Base-by-base conservation (phyloP, 2,113 vertebrate species). In the Psittacula cyanocephala region DNA sequence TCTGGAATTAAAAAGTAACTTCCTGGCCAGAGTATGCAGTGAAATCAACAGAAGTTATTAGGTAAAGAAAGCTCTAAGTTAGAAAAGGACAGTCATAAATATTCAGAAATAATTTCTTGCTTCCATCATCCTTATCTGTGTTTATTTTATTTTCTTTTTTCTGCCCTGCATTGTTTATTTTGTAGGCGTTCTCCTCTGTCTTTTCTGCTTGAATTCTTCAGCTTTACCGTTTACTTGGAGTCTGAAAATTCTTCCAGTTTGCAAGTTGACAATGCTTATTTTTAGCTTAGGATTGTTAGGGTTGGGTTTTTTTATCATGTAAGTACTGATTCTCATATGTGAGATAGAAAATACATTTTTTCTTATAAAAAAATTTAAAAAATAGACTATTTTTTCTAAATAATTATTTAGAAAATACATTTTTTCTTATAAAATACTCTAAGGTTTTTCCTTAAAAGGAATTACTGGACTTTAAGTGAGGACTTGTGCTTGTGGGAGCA, bases 1-100 rank as follows among this genome's bases (percentile, higher is more conserved):
- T 76, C 63, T 89, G 88, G 78, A 93, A 91, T 94, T 65, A 89
- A 91, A 90, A 93, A 62, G 39, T 65, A 50, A 23, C 67, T 87
- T 91, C 64, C 57, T 91, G 86, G 70, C 35, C 43, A 81, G 39
- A 68, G 49, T 15, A 18, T 33, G n/a, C 74, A 78, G 53, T n/a
- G 29, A 67, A 89, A 35, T 72, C 81, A 67, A 53, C 47, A 83
- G 78, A 69, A 77, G n/a, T 49, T 65, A 37, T 27, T 74, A 69
- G 64, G 59, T 72, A 57, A 65, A 76, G 47, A 91, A 91, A 85
- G 14, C 23, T 72, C 16, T 18, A 19, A 82, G 28, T 43, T 52
- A 74, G 68, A 67, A 55, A 49, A 59, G 43, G 17, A 70, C 29
- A 65, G 17, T 55, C 31, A 41, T 82, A 89, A 84, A 20, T 68